Percentiles rank a stretch among this genome's conserved stretches.
These are phyloP conservation scores for Neolamprologus sp. DNA, from an alignment of 2,113 vertebrate species.

Conservation along the genomic window DNA sequence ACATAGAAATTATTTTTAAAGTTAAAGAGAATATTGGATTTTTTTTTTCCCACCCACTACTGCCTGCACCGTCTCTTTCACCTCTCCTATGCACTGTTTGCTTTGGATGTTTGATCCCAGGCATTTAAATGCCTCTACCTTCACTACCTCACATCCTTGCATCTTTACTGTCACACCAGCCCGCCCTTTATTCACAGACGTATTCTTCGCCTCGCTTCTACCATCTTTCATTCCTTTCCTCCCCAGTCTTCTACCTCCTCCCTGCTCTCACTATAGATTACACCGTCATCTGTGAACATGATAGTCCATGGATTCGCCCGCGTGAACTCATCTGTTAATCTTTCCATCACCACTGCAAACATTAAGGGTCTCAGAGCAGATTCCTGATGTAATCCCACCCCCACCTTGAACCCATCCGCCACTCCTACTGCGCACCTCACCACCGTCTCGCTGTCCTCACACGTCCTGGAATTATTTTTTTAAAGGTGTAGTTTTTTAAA, in stretches of 20 bases:
- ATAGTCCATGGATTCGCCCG: background rate
- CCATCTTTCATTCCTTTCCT: background rate
- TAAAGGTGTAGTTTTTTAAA: background rate
- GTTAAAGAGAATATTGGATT: background rate
- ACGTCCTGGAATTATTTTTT: background rate
- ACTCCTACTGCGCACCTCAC: background rate
- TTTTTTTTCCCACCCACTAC: background rate
- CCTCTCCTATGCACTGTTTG: background rate
- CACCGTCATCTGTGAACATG: background rate
- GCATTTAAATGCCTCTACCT: background rate
- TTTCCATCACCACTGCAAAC: background rate
- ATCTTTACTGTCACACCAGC: background rate
- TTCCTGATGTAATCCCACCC: background rate
- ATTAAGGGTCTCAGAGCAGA: background rate
- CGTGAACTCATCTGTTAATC: background rate
- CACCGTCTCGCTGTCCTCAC: background rate
- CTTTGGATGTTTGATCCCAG: background rate
- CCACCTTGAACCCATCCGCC: background rate
- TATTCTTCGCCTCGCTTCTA: background rate
- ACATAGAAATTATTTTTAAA: background rate
- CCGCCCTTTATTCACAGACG: background rate
- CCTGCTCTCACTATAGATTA: background rate
- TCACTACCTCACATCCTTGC: background rate
- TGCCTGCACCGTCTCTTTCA: background rate
- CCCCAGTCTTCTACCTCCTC: background rate